Conservation (phyloP, 2,797 vertebrate genomes). For the Squalus acanthias region DNA sequence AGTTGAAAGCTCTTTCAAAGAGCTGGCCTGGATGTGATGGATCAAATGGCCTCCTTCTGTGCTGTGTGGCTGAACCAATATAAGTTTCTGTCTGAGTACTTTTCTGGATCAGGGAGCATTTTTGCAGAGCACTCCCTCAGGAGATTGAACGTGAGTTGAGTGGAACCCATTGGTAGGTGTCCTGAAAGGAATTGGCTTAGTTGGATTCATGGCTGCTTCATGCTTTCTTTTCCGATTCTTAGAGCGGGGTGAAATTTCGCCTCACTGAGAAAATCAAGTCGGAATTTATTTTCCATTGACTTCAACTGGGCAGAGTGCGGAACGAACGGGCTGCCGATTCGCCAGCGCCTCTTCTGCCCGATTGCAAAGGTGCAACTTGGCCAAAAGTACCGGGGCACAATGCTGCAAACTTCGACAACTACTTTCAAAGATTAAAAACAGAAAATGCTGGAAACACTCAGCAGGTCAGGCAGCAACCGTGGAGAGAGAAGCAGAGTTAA, state of each 20-base stretch:
- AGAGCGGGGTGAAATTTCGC: neutral
- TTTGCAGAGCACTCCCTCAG: neutral
- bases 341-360: no score
- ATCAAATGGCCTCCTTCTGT: neutral
- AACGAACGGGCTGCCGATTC: neutral
- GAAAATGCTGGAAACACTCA: no score
- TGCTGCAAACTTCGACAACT: no score
- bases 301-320: no score
- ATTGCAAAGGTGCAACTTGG: no score
- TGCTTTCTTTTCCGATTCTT: no score
- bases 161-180: neutral
- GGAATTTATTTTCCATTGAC: neutral
- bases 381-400: no score
- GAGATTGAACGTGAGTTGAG: neutral
- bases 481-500: no score
- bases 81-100: neutral
- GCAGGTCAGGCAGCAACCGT: no score
- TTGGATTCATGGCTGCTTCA: no score
- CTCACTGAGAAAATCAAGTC: neutral
- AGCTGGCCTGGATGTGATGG: neutral
- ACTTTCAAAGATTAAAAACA: no score
- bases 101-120: neutral
- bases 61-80: neutral
- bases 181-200: no score
- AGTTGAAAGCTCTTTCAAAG: neutral